Conservation (phyloP, 2,797 vertebrate genomes). For the Cichlasoma orientale region DNA sequence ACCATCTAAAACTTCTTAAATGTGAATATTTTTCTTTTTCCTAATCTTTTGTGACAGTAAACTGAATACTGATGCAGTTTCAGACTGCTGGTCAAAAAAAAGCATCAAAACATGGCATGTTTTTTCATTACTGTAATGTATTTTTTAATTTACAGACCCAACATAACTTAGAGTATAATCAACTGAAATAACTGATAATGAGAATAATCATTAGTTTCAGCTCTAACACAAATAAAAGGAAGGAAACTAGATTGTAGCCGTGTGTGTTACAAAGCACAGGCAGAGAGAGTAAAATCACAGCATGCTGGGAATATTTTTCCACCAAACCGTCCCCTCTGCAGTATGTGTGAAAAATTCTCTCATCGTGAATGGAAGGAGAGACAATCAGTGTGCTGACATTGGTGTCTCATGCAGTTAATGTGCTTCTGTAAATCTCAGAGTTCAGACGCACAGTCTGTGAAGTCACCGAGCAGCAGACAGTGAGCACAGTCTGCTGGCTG, state of each 20-base stretch:
- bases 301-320: conserved; percentile 13
- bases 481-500: conserved; percentile 58
- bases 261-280: background rate
- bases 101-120: background rate
- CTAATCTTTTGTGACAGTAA: background rate
- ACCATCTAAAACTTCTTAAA: background rate
- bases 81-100: background rate
- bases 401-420: conserved; percentile 61
- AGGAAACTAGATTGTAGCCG: background rate
- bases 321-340: conserved; percentile 15
- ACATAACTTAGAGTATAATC: background rate
- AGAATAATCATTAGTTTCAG: background rate
- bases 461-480: conserved; percentile 65
- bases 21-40: background rate
- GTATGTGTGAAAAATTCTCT: conserved; percentile 17
- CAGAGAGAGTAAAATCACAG: background rate
- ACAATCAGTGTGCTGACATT: conserved; percentile 46
- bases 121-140: no score
- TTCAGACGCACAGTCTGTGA: conserved; percentile 59
- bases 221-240: background rate
- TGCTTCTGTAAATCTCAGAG: conserved; percentile 56
- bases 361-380: conserved; percentile 11
- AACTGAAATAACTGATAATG: background rate
- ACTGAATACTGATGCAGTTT: background rate
- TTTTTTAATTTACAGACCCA: background rate